Base-by-base conservation (phyloP, 2,113 vertebrate genomes). In the Meleagris gallopavo region DNA sequence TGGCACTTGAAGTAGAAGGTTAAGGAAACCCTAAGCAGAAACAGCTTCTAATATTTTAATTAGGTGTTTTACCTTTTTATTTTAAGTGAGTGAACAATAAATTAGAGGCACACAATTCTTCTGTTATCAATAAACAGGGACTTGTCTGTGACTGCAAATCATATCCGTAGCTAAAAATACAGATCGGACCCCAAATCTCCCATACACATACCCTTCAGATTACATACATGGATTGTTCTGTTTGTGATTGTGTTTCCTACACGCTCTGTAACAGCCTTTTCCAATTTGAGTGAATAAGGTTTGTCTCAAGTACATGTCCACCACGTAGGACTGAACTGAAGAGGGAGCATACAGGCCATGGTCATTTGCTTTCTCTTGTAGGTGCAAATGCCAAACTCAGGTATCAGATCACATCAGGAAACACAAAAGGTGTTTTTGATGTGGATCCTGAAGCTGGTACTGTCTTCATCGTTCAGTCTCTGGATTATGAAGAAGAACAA, bases 371-470 rank as follows among this genome's bases (percentile, higher is more conserved):
- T 67, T 94, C 46, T 74, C 14, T 52, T 86, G n/a, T 79, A 99
- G 99, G 98, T 67, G 98, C 97, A 80, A 99, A 99, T 77, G 98
- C 98, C 60, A 98, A 98, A 95, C 96, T 99, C 43, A 97, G 99
- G 62, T 99, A 99, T 97, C 98, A 99, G 97, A 98, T 99, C 88
- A 98, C 98, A 7, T 98, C 98, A 11, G 99, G 98, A 57, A 98
- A 99, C 92, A 82, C 61, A 24, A 98, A 98, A 97, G 99, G 98
- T 25, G 93, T 97, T 57, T 99, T 99, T 83, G 98, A 98, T 88
- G 98, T 99, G 94, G 98, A 99, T 83, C 98, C 98, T 25, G 98
- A 98, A 95, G 97, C 97, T 82, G 99, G 98, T 86, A 98, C 98
- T 32, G 93, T 99, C 79, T 98, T 98, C 52, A 97, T 99, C 29